A percentile compares a stretch with the other conserved stretches of the same genome.
phyloP scores from a whole-genome alignment of 2,797 vertebrate species.

The Propithecus perrieri region DNA sequence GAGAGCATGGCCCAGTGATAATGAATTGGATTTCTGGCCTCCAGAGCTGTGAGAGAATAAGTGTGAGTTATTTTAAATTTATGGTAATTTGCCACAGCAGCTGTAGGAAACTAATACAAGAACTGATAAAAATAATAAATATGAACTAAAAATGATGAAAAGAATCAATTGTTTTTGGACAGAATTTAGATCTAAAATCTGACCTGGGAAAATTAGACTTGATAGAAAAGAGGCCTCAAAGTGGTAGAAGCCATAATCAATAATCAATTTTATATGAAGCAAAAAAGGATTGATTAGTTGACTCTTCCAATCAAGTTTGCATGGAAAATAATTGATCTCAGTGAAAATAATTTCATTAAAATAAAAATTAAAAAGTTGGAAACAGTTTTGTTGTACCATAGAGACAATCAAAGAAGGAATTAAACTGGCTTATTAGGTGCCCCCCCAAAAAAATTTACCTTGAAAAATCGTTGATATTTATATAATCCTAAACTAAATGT shows the following conservation, averaged over 20 bases:
- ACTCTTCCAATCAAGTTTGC: background rate
- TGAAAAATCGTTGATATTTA: background rate
- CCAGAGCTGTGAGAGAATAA: background rate
- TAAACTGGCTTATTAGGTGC: background rate
- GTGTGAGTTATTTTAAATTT: background rate
- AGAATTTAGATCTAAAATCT: background rate
- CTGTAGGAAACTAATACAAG: background rate
- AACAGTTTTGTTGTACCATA: background rate
- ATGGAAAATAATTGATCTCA: background rate
- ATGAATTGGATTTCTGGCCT: background rate
- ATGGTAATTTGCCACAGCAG: background rate
- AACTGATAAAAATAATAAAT: background rate
- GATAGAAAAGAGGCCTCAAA: background rate
- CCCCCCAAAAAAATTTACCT: background rate
- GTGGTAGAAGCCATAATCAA: background rate
- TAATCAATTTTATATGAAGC: background rate
- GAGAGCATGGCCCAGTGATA: background rate
- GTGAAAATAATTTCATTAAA: background rate
- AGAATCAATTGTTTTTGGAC: background rate
- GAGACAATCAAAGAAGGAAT: background rate
- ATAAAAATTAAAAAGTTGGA: background rate
- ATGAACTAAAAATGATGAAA: background rate
- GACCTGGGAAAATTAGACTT: background rate
- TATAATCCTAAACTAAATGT: background rate
- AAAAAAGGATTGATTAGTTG: background rate